Conservation (phyloP, 1,140 invertebrate genomes). For the Glossosoma conforme region DNA sequence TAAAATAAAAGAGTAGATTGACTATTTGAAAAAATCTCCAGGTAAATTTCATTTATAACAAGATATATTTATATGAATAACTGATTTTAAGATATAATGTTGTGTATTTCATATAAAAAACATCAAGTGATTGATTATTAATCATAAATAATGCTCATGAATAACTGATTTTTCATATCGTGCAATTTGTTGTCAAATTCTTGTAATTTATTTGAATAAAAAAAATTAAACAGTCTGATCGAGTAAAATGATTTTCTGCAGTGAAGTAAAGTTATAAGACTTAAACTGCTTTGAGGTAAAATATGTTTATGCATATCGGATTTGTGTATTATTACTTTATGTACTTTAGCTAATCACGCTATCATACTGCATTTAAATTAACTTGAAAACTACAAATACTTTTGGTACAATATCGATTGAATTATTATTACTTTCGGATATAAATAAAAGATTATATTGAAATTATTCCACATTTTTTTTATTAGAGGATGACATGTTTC, state of each 20-base stretch:
- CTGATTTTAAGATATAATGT: no score
- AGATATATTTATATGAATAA: no score
- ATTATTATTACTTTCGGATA: not conserved
- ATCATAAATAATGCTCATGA: no score
- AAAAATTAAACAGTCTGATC: not conserved
- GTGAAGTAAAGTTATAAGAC: not conserved
- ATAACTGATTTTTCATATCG: no score
- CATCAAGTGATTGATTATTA: no score
- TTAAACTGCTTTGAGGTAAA: slow-evolving; percentile 12
- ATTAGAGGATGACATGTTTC: no score
- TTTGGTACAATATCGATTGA: not conserved
- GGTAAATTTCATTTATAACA: no score
- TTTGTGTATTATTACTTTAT: slow-evolving; percentile 6
- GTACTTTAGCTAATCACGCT: not conserved
- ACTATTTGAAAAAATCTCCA: not conserved
- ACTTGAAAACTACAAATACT: not conserved
- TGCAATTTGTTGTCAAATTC: not conserved
- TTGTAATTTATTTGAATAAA: not conserved
- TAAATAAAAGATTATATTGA: no score
- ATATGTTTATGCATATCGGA: slow-evolving; percentile 12
- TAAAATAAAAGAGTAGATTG: not conserved
- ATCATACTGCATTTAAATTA: not conserved
- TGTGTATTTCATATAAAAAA: no score
- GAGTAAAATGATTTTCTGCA: not conserved
- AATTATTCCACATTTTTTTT: no score